Evolutionary conservation across 2,888 invertebrate genomes (phyloP).

Genomic region (Mythimna loreyi): DNA sequence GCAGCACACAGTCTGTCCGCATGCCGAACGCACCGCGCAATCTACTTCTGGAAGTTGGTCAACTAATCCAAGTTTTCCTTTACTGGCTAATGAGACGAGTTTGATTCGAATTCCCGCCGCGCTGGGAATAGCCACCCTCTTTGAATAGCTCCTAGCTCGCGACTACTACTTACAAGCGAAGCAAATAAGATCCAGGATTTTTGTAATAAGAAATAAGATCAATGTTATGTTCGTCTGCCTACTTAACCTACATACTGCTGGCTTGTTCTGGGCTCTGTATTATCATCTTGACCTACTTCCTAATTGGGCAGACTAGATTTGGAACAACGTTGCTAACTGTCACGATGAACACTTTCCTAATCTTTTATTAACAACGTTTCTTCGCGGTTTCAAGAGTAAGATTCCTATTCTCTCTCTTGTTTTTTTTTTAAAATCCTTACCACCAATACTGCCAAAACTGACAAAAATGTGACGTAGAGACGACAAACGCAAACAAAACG

Average conservation of each 20-base stretch:
- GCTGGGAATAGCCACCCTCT: conserved; percentile 74
- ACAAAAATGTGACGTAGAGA: background rate
- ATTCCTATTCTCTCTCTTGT: background rate
- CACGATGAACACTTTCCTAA: background rate
- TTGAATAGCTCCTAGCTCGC: conserved; percentile 66
- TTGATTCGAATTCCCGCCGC: conserved; percentile 86
- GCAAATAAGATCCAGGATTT: conserved; percentile 50
- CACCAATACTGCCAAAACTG: background rate
- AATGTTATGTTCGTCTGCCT: conserved; percentile 11
- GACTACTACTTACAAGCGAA: conserved; percentile 53
- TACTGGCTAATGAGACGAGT: conserved; percentile 89
- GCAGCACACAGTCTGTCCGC: conserved; percentile 66
- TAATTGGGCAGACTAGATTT: background rate
- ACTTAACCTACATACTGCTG: background rate
- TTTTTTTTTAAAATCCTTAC: background rate
- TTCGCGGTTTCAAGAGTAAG: no score
- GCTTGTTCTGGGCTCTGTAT: background rate
- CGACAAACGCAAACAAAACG: no score
- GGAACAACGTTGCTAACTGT: background rate
- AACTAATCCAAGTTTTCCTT: conserved; percentile 90
- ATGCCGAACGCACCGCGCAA: conserved; percentile 74
- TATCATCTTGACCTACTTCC: background rate
- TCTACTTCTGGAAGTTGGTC: conserved; percentile 83
- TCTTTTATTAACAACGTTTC: background rate
- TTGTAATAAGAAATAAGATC: conserved; percentile 30